phyloP scores from a whole-genome alignment of 2,797 vertebrate species.

The Rhyacichthys aspro region DNA sequence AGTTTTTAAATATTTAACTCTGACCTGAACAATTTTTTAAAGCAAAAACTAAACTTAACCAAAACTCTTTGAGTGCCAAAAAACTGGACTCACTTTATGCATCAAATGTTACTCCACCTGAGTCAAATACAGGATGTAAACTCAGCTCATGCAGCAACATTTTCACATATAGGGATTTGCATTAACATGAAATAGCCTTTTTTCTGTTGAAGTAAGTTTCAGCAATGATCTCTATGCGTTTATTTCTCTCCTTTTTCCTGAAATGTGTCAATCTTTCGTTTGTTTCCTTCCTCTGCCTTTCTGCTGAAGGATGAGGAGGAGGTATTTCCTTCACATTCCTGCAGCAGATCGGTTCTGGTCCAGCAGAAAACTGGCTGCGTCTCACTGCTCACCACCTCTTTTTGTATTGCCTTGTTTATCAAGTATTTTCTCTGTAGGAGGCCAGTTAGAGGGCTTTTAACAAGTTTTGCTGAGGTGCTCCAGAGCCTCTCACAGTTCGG shows the following conservation, averaged over 20 bases:
- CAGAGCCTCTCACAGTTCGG: slow-evolving; percentile 24
- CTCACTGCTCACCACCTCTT: slow-evolving; percentile 13
- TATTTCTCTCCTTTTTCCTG: slow-evolving; percentile 54
- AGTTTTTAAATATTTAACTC: no score
- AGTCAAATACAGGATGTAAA: no score
- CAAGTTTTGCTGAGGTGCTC: slow-evolving; percentile 43
- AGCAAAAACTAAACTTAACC: no score
- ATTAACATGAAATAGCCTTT: no score
- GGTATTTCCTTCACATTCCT: slow-evolving; percentile 80
- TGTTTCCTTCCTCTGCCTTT: slow-evolving; percentile 66
- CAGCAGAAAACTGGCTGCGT: slow-evolving; percentile 21
- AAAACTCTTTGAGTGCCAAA: no score
- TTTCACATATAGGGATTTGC: no score
- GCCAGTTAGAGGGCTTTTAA: slow-evolving; percentile 7
- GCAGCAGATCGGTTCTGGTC: slow-evolving; percentile 38
- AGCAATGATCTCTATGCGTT: background rate
- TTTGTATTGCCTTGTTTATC: slow-evolving; percentile 50
- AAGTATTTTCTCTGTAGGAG: slow-evolving; percentile 48
- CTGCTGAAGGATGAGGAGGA: slow-evolving; percentile 63
- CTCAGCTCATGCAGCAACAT: background rate
- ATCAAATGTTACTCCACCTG: background rate
- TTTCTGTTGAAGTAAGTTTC: no score
- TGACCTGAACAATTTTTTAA: no score
- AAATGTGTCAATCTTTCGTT: slow-evolving; percentile 68
- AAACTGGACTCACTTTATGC: background rate